Conservation (phyloP, 2,113 vertebrate species). For the Polypterus bichir region DNA sequence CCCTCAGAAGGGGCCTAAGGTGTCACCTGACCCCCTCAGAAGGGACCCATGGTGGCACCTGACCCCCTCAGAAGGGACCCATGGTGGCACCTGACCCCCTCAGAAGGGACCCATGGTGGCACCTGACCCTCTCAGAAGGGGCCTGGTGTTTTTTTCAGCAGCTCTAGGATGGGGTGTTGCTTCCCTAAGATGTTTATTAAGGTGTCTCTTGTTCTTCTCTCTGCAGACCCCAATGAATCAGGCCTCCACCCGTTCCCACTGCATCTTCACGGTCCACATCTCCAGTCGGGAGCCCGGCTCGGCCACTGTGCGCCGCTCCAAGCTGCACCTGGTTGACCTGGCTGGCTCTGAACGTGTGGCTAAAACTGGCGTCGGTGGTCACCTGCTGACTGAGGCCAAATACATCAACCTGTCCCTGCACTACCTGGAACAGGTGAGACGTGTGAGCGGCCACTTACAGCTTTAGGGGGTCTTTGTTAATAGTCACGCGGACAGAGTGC, state of each 20-base stretch:
- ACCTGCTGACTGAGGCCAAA: slow-evolving; percentile 83
- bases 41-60: too few species aligned
- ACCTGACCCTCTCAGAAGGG: too few species aligned
- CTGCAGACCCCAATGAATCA: slow-evolving; percentile 89
- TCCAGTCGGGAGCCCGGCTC: slow-evolving; percentile 80
- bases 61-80: too few species aligned
- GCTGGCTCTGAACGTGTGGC: slow-evolving; percentile 86
- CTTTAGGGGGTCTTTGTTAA: too few species aligned
- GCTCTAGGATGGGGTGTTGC: too few species aligned
- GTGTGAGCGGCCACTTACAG: background rate
- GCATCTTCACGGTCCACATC: slow-evolving; percentile 88
- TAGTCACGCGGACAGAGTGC: too few species aligned
- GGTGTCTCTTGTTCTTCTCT: slow-evolving; percentile 12
- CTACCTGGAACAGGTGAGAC: slow-evolving; percentile 83
- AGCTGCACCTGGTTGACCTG: slow-evolving; percentile 87
- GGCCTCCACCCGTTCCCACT: slow-evolving; percentile 91
- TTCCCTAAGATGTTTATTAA: too few species aligned
- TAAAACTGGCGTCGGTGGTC: slow-evolving; percentile 78
- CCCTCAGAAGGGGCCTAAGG: too few species aligned
- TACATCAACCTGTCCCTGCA: slow-evolving; percentile 93
- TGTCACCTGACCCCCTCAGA: too few species aligned
- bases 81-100: too few species aligned
- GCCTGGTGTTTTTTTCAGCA: too few species aligned
- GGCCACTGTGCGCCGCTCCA: slow-evolving; percentile 63
- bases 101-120: too few species aligned